Evolutionary conservation across 2,888 invertebrate genomes (phyloP), one percentile per base, ranked within the genome.

Genomic region (Deilephila porcellus): DNA sequence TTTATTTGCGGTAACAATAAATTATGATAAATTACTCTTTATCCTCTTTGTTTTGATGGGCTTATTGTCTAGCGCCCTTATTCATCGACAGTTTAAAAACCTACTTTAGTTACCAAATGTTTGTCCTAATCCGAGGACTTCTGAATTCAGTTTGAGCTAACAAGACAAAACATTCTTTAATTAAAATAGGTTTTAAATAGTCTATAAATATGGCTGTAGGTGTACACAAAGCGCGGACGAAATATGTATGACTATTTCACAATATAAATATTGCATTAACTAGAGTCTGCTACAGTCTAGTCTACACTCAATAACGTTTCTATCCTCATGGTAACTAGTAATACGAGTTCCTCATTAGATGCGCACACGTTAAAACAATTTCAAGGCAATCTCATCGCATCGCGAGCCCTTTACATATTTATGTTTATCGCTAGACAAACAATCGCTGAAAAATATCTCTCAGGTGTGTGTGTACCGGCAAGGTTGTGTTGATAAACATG

Each of bases 301-400:
- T 45, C 37, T 37, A 56, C 53, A 37, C 37, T 73, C 72, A 67
- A 73, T 67, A 59, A 59, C 59, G 19, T 59, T 67, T 64, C 37
- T 73, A 73, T 73, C 72, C 64, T 67, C 72, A 67, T 67, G 59
- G 72, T 59, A 72, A 72, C 64, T 59, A 19, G 64, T 73, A 73
- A 67, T 67, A 73, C 59, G 56, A 67, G 67, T 73, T 73, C 72
- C 72, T 67, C 53, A 67, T 67, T 73, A 67, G 25, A 67, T 52
- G 45, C 67, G 67, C 67, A 67, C 72, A 67, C 45, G 67, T 73
- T 67, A 59, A 67, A 73, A 59, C 56, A 56, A 64, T 73, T 73
- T 73, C 72, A 73, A 73, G 72, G 72, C 64, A 45, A 73, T 60
- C 32, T 34, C 37, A 71, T 19, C 37, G 63, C 20, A 56, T 45